Evolutionary conservation across 2,113 vertebrate species (phyloP).

Genomic region (Petaurus breviceps): DNA sequence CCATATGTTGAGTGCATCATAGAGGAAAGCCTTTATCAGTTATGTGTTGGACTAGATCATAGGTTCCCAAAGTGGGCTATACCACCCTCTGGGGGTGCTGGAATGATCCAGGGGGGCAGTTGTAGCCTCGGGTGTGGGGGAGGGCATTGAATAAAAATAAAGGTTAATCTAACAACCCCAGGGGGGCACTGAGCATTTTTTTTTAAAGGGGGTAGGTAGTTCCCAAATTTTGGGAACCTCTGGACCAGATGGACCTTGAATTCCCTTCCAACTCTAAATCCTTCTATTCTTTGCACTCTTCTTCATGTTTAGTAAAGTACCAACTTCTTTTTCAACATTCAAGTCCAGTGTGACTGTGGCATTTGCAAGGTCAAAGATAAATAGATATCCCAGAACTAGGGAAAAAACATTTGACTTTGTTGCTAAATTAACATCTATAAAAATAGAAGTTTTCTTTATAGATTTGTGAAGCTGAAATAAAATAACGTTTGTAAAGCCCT

Average conservation of each 20-base stretch:
- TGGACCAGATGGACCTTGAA: too few species aligned
- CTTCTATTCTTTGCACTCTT: not conserved
- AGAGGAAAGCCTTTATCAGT: not conserved
- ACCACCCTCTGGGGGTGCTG: too few species aligned
- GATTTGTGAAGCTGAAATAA: not conserved
- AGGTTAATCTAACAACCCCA: too few species aligned
- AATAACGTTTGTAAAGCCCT: not conserved
- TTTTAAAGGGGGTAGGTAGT: too few species aligned
- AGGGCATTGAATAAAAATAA: too few species aligned
- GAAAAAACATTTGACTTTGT: slow-evolving; percentile 40
- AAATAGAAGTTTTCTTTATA: not conserved
- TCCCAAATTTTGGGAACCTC: too few species aligned
- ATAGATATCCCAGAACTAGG: slow-evolving; percentile 10
- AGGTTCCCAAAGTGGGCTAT: too few species aligned
- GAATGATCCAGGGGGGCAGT: too few species aligned
- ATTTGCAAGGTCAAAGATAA: slow-evolving; percentile 16
- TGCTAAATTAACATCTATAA: not conserved
- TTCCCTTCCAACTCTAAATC: not conserved
- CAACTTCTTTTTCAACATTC: slow-evolving; percentile 12
- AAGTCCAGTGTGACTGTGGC: slow-evolving; percentile 11
- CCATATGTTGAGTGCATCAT: not conserved
- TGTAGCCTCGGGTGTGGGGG: too few species aligned
- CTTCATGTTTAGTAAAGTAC: slow-evolving; percentile 42
- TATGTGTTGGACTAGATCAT: not conserved
- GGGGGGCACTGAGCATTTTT: too few species aligned